These are phyloP conservation scores for Crocodylus rhombifer DNA, from an alignment of 2,797 vertebrate genomes.

Conservation along the genomic window DNA sequence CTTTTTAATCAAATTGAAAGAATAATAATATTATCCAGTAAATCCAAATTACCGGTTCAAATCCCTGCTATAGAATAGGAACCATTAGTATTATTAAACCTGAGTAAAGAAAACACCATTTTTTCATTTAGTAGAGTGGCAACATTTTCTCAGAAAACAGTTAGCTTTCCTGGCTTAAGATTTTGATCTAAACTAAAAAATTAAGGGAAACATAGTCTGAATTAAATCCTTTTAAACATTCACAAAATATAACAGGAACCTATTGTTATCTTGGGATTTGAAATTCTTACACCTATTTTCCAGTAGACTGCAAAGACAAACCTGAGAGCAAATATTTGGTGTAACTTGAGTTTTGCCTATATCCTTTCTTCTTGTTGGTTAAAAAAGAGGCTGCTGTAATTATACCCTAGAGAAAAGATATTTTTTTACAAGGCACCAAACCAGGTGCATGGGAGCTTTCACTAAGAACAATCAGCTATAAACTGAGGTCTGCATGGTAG, in stretches of 20 bases:
- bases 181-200: constrained; percentile 71
- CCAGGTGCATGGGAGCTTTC: constrained; percentile 76
- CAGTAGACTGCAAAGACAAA: constrained; percentile 76
- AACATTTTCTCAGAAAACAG: constrained; percentile 61
- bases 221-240: constrained; percentile 75
- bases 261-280: constrained; percentile 77
- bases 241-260: constrained; percentile 68
- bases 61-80: constrained; percentile 55
- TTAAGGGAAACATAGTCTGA: constrained; percentile 73
- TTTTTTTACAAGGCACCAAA: constrained; percentile 77
- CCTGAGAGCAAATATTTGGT: constrained; percentile 82
- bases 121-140: constrained; percentile 38
- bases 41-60: constrained; percentile 64
- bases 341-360: constrained; percentile 81
- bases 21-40: constrained; percentile 39
- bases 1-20: constrained; percentile 58
- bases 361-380: constrained; percentile 74
- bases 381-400: constrained; percentile 74
- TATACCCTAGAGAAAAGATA: constrained; percentile 76
- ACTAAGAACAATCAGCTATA: constrained; percentile 75
- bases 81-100: constrained; percentile 70
- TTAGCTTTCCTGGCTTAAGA: constrained; percentile 59
- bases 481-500: constrained; percentile 49
- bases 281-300: constrained; percentile 76
- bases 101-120: constrained; percentile 16